Evolutionary conservation across 2,888 invertebrate genomes (phyloP).

Genomic region (Himalopsyche japonica): DNA sequence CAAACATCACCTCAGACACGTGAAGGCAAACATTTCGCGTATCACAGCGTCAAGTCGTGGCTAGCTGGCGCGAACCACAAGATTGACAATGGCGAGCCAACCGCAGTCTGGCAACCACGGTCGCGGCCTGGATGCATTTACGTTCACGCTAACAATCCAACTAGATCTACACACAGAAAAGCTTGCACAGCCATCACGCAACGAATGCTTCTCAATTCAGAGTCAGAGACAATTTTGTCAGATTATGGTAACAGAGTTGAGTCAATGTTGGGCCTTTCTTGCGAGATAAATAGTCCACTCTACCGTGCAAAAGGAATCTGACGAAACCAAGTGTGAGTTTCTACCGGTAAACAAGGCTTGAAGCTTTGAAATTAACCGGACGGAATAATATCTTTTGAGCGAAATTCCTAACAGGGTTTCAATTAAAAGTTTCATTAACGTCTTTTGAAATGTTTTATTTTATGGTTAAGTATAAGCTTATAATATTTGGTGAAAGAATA

Average conservation of each 20-base stretch:
- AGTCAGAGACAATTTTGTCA: not conserved
- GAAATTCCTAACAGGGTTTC: no score
- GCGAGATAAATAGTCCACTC: not conserved
- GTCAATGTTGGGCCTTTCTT: not conserved
- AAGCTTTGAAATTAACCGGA: no score
- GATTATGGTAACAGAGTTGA: not conserved
- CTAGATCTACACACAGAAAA: not conserved
- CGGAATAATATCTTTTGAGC: no score
- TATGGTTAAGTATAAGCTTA: no score
- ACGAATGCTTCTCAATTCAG: not conserved
- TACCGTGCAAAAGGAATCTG: not conserved
- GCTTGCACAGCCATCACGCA: not conserved
- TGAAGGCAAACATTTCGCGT: conserved; percentile 13
- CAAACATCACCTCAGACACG: conserved; percentile 33
- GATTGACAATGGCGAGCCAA: conserved; percentile 35
- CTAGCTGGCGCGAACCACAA: conserved; percentile 24
- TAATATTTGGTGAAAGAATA: no score
- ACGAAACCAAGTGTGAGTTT: no score
- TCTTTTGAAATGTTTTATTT: no score
- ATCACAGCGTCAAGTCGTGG: conserved; percentile 5
- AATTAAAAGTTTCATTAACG: no score
- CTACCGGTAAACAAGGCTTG: no score
- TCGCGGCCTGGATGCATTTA: not conserved
- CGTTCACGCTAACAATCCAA: not conserved
- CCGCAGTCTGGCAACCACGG: conserved; percentile 21